Evolutionary conservation across 2,888 invertebrate genomes (phyloP), one percentile per base, ranked within the genome.

Genomic region (Cyclophora punctaria): DNA sequence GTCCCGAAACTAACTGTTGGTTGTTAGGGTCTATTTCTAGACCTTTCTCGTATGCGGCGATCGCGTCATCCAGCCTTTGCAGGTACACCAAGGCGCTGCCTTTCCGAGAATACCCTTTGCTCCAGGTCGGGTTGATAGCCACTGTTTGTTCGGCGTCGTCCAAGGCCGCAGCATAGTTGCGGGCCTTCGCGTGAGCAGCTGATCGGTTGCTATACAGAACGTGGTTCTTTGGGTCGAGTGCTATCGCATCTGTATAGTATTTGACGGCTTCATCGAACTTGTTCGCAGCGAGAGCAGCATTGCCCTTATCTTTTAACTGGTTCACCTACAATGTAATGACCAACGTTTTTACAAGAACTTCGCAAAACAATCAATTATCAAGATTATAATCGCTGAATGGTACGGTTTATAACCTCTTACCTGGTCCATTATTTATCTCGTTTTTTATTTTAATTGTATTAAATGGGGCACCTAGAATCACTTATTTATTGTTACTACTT

Each of bases 141-240:
- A 98, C 90, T 0, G 96, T 96, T 72, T 93, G 93, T 56, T 96
- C 93, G 0, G 97, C 98, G 89, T 98, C 98, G 58, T 92, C 90
- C 35, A 97, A 80, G 0, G 98, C 96, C 55, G 92, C 90, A 2
- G 83, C 75, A 69, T 93, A 97, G 58, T 94, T 91, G 34, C 91
- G 92, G 45, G 92, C 91, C 83, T 96, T 97, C 2, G 96, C 95
- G 71, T 94, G 93, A 4, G 97, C 97, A 4, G 97, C 97, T 0
- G 97, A 97, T 50, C 98, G 91, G 81, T 98, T 98, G 66, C 97
- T 97, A 71, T 90, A 97, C 34, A 98, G 89, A 71, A 98, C 96
- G 89, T 97, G 95, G 87, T 97, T 97, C 41, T 89, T 90, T 0
- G 89, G 88, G 73, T 97, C 97, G 54, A 96, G 76, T 7, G 88